A percentile compares a stretch with the other conserved stretches of the same genome.
These are phyloP conservation scores for Tragelaphus scriptus DNA, from an alignment of 2,113 vertebrate genomes.

Conservation along the genomic window DNA sequence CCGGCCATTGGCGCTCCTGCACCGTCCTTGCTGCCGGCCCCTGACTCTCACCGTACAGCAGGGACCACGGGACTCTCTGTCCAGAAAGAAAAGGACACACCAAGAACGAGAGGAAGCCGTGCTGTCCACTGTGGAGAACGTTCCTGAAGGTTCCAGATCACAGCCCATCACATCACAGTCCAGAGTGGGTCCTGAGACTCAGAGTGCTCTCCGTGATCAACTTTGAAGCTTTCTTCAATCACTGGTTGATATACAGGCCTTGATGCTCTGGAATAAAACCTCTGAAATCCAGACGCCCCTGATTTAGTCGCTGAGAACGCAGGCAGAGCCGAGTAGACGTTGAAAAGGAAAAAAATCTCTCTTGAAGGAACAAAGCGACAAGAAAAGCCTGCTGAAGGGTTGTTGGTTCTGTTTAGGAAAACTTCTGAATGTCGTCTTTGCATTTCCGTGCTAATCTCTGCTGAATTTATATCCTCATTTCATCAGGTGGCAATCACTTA, in stretches of 20 bases:
- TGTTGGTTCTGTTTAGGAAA: neutral
- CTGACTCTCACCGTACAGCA: neutral
- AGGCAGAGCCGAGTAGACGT: neutral
- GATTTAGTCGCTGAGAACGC: neutral
- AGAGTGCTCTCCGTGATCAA: neutral
- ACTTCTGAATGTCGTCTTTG: neutral
- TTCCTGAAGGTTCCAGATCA: rapidly evolving
- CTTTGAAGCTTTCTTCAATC: neutral
- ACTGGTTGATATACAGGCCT: neutral
- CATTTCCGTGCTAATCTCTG: neutral
- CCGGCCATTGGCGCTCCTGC: rapidly evolving
- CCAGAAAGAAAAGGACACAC: neutral
- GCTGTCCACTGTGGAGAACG: rapidly evolving
- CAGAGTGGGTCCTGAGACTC: too few species aligned
- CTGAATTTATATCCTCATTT: neutral
- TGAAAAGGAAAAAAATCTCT: neutral
- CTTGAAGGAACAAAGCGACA: neutral
- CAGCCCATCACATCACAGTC: neutral
- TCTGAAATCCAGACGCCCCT: neutral
- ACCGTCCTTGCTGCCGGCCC: rapidly evolving
- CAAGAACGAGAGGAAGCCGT: rapidly evolving
- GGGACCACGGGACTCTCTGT: neutral
- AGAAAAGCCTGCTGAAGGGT: neutral
- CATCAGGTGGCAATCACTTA: neutral
- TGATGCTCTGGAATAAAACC: neutral